phyloP scores from a whole-genome alignment of 2,888 invertebrate species.

The Apodemia zela region DNA sequence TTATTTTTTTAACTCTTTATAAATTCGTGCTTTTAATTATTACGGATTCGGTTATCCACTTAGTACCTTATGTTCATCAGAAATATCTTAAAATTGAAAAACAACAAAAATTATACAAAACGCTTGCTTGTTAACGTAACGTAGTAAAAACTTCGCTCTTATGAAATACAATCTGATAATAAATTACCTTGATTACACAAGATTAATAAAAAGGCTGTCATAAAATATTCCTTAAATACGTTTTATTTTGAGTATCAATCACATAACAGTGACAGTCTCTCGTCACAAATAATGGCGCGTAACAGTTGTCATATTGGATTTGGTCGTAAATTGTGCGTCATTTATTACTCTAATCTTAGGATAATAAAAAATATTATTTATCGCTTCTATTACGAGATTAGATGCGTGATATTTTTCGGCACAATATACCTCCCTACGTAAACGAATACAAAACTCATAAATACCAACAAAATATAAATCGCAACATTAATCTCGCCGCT shows the following conservation, averaged over 20 bases:
- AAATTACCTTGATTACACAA: conserved; percentile 5
- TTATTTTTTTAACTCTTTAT: no score
- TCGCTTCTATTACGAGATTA: background rate
- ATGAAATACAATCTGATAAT: conserved; percentile 6
- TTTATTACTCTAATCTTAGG: conserved; percentile 11
- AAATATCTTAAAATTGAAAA: background rate
- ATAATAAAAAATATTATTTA: conserved; percentile 13
- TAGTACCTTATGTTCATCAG: no score
- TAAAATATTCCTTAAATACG: conserved; percentile 11
- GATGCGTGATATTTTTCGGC: background rate
- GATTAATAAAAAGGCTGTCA: conserved; percentile 4
- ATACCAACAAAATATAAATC: no score
- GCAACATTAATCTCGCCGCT: background rate
- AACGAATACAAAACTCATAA: background rate
- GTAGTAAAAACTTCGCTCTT: background rate
- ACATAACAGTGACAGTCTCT: conserved; percentile 7
- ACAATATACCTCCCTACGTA: background rate
- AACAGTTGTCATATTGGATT: conserved; percentile 16
- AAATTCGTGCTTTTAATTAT: no score
- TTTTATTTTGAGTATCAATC: conserved; percentile 16
- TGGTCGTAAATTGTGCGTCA: conserved; percentile 9
- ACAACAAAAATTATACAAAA: background rate
- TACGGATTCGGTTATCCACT: no score
- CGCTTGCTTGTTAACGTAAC: no score
- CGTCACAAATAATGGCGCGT: conserved; percentile 12